These are phyloP conservation scores for Nesoenas mayeri DNA, from an alignment of 2,113 vertebrate genomes.

Conservation along the genomic window DNA sequence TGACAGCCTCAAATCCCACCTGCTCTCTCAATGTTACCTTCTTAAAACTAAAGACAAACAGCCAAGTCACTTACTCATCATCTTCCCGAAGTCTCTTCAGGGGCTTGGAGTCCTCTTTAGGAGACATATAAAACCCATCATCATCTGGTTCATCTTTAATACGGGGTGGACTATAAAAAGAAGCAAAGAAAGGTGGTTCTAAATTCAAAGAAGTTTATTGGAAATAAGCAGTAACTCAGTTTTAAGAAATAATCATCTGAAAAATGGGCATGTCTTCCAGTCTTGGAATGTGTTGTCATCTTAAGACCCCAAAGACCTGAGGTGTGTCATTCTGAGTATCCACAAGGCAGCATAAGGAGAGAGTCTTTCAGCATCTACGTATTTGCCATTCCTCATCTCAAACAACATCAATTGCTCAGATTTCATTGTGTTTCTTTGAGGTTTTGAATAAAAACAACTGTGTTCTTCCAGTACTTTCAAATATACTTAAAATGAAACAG, in stretches of 20 bases:
- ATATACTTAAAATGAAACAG: background rate
- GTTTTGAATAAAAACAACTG: background rate
- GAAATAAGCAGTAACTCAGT: background rate
- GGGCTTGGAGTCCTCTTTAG: constrained; percentile 84
- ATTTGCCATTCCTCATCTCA: background rate
- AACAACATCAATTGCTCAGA: background rate
- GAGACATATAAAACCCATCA: constrained; percentile 81
- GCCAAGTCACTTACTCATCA: constrained; percentile 81
- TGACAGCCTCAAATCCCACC: background rate
- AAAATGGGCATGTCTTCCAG: background rate
- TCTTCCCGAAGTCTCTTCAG: constrained; percentile 87
- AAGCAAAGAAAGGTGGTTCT: background rate
- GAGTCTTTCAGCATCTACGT: fast-evolving
- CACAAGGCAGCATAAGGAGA: background rate
- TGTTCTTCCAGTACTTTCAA: background rate
- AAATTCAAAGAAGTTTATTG: background rate
- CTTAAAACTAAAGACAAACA: background rate
- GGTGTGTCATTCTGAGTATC: background rate
- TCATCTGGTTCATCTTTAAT: constrained; percentile 92
- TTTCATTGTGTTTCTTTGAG: background rate
- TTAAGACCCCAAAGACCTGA: background rate
- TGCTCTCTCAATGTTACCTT: background rate
- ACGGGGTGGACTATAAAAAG: constrained; percentile 77
- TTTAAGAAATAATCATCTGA: background rate
- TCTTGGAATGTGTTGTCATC: background rate